phyloP scores from a whole-genome alignment of 2,888 invertebrate genomes.

The Calameuta pallipes region DNA sequence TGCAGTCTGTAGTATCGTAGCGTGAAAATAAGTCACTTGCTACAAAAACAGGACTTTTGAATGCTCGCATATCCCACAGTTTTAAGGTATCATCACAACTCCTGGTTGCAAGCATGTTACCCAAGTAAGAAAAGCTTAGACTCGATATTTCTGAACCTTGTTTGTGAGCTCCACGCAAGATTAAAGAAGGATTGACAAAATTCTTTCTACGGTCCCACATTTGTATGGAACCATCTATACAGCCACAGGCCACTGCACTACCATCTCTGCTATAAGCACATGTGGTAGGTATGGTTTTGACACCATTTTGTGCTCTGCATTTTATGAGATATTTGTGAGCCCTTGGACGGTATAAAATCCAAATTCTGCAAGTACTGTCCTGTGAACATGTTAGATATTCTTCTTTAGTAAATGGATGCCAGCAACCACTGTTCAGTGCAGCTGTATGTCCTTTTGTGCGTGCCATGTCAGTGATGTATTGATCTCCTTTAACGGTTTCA shows the following conservation, averaged over 20 bases:
- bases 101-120: constrained; percentile 80
- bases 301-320: constrained; percentile 85
- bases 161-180: constrained; percentile 84
- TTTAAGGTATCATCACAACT: constrained; percentile 95
- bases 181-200: constrained; percentile 86
- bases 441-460: constrained; percentile 95
- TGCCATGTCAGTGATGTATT: constrained; percentile 95
- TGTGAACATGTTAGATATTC: constrained; percentile 96
- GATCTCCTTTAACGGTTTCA: constrained; percentile 95
- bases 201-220: constrained; percentile 96
- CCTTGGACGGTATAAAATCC: constrained; percentile 85
- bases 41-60: constrained; percentile 81
- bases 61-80: constrained; percentile 90
- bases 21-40: constrained; percentile 81
- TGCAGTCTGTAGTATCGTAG: constrained; percentile 85
- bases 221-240: constrained; percentile 95
- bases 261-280: constrained; percentile 89
- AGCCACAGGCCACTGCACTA: constrained; percentile 88
- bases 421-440: constrained; percentile 86
- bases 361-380: constrained; percentile 93
- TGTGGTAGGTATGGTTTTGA: constrained; percentile 86
- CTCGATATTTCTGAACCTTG: constrained; percentile 85
- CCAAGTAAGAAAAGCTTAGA: constrained; percentile 89
- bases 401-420: constrained; percentile 91
- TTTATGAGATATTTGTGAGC: constrained; percentile 88